Evolutionary conservation across 2,113 vertebrate species (phyloP), one percentile per base, ranked within the genome.

Genomic region (Puffinus mauretanicus): DNA sequence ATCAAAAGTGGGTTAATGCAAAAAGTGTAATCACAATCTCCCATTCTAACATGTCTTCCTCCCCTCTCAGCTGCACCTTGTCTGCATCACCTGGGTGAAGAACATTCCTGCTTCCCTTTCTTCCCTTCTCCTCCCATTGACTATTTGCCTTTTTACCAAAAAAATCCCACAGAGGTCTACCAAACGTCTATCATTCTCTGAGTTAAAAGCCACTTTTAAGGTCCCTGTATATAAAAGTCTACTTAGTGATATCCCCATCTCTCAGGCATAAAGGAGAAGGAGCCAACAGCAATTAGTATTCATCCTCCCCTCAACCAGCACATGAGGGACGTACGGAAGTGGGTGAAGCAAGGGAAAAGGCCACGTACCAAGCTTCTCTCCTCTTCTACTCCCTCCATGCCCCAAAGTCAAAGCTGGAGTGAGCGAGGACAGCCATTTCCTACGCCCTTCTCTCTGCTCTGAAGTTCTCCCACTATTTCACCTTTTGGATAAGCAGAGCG

Each of bases 291-390:
- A 46, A 20, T n/a, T 3, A 17, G 17, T 2, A 29, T 25, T 36
- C 32, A 38, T 14, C 30, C 38, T 38, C 36, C 82, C 49, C 76
- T 57, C 47, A 60, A 3, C 14, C 66, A 10, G 5, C 9, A n/a
- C 26, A 7, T 5, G 13, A 79, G 7, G 29, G 32, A 38, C 1
- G 1, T 1, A 18, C 1, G 8, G 47, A 27, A 86, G 60, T 0
- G 12, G 62, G 25, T 5, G 42, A 60, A 69, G 57, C 10, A 38
- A 72, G 44, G 84, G 17, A 65, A 54, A 29, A 81, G 42, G 49
- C 13, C 3, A 2, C 0, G 6, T 5, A 52, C 14, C 15, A 72
- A 76, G 26, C 44, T 57, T 13, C 36, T 52, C 42, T 71, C 38
- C 29, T 51, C 6, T 57, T 65, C 30, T 38, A 22, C 57, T 38